A percentile compares a stretch with the other conserved stretches of the same genome.
These are phyloP conservation scores for Arctia plantaginis DNA, from an alignment of 2,888 invertebrate species.

Conservation along the genomic window DNA sequence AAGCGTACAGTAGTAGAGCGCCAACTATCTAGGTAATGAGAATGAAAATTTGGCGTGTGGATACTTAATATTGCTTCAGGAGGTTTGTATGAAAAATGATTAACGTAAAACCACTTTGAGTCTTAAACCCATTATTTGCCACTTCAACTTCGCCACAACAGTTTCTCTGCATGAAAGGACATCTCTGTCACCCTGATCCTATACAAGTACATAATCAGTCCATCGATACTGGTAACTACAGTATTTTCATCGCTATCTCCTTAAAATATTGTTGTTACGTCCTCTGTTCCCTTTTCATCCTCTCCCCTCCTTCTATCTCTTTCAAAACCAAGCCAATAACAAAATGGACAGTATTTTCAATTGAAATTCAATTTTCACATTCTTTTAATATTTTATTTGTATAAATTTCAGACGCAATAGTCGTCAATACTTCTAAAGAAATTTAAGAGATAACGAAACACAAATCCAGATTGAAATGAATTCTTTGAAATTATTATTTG, in stretches of 20 bases:
- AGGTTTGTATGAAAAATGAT: too few relatives aligned
- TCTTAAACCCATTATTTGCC: too few relatives aligned
- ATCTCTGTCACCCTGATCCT: too few relatives aligned
- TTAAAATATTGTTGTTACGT: too few relatives aligned
- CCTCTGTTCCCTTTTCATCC: not conserved
- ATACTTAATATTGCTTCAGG: too few relatives aligned
- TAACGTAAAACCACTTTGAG: too few relatives aligned
- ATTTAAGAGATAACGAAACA: not conserved
- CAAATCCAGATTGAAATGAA: not conserved
- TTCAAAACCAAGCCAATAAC: not conserved
- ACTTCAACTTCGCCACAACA: too few relatives aligned
- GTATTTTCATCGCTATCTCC: not conserved
- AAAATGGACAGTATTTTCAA: not conserved
- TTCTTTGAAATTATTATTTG: slow-evolving; percentile 14
- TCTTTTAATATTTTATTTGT: not conserved
- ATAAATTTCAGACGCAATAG: not conserved
- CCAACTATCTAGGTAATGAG: too few relatives aligned
- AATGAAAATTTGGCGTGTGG: too few relatives aligned
- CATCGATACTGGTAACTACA: not conserved
- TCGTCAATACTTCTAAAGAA: not conserved
- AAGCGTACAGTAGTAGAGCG: too few relatives aligned
- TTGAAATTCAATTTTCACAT: not conserved
- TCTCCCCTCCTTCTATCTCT: not conserved
- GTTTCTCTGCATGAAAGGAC: too few relatives aligned
- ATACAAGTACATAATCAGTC: not conserved